Conservation (phyloP, 1,140 invertebrate genomes). For the Maniola jurtina region DNA sequence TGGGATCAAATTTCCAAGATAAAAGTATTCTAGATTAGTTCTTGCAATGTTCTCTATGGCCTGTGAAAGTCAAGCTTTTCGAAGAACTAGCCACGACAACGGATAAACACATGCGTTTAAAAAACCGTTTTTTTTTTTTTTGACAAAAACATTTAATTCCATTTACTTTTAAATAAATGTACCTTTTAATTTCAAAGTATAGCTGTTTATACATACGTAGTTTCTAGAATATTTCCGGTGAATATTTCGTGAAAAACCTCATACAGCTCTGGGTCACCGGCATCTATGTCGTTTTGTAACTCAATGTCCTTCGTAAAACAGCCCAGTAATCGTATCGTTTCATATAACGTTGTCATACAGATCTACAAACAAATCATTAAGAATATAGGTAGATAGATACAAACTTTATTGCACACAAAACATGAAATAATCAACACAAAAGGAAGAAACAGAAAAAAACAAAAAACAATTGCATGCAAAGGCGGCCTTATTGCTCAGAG, state of each 20-base stretch:
- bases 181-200: background rate
- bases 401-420: too few species aligned
- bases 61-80: too few species aligned
- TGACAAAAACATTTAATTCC: too few species aligned
- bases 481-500: too few species aligned
- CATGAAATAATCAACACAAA: too few species aligned
- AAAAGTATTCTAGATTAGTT: background rate
- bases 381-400: background rate
- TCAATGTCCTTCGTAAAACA: conserved; percentile 86
- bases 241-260: conserved; percentile 85
- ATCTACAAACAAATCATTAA: conserved; percentile 11
- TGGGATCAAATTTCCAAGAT: background rate
- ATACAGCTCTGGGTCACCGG: conserved; percentile 76
- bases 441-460: too few species aligned
- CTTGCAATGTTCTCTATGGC: too few species aligned
- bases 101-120: too few species aligned
- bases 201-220: conserved; percentile 18
- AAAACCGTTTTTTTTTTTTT: too few species aligned
- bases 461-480: too few species aligned
- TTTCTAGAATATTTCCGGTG: conserved; percentile 85
- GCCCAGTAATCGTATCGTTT: conserved; percentile 93
- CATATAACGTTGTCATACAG: conserved; percentile 94
- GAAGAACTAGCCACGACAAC: too few species aligned
- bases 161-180: too few species aligned
- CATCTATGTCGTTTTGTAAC: conserved; percentile 75